These are phyloP conservation scores for Phainopepla nitens DNA, from an alignment of 2,113 vertebrate species.

Conservation along the genomic window DNA sequence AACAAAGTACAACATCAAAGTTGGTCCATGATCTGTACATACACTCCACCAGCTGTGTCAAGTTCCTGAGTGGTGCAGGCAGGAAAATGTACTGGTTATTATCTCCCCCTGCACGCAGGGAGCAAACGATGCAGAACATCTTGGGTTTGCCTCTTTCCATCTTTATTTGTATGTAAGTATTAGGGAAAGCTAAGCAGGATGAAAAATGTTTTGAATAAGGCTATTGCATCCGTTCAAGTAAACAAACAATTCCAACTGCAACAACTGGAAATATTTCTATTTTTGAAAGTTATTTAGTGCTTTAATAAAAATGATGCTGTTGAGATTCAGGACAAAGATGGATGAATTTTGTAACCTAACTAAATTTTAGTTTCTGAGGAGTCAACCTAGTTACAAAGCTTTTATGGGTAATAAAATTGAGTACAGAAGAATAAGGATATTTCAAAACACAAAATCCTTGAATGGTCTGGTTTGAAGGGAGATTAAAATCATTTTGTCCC, in stretches of 20 bases:
- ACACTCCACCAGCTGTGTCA: background rate
- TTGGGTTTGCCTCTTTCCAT: background rate
- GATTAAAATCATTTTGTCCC: background rate
- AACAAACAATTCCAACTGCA: background rate
- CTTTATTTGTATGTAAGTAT: background rate
- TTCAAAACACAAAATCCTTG: background rate
- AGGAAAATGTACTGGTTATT: background rate
- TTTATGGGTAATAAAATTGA: background rate
- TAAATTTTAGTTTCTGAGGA: background rate
- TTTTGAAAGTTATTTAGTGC: background rate
- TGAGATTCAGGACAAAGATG: background rate
- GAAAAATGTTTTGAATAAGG: background rate
- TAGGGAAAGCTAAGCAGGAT: background rate
- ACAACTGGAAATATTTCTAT: background rate
- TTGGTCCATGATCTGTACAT: background rate
- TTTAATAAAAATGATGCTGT: background rate
- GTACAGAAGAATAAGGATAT: background rate
- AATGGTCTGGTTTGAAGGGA: background rate
- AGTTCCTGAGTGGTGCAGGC: background rate
- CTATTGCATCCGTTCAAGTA: background rate
- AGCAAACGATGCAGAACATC: background rate
- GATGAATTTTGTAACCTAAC: background rate
- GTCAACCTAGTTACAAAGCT: background rate
- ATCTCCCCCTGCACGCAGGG: background rate
- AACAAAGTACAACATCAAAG: slow-evolving; percentile 27